phyloP scores from a whole-genome alignment of 2,888 invertebrate species.

The Mimumesa dahlbomi region DNA sequence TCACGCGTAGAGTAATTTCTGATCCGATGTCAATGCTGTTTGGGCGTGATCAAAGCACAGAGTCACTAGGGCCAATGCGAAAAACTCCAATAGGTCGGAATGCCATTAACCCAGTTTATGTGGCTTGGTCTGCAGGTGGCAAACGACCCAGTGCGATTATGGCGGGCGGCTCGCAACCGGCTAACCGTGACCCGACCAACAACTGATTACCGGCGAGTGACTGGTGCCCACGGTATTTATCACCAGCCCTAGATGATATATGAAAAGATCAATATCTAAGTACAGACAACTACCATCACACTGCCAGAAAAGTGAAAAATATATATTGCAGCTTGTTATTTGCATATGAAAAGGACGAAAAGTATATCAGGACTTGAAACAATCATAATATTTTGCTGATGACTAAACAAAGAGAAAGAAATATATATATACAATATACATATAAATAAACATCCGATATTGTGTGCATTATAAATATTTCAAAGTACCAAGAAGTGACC shows the following conservation, averaged over 20 bases:
- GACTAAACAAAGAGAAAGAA: slow-evolving; percentile 60
- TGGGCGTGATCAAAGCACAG: slow-evolving; percentile 80
- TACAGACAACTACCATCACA: slow-evolving; percentile 72
- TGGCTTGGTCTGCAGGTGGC: slow-evolving; percentile 81
- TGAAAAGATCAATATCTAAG: slow-evolving; percentile 71
- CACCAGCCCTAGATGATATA: slow-evolving; percentile 80
- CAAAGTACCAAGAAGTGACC: slow-evolving; percentile 58
- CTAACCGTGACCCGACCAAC: slow-evolving; percentile 78
- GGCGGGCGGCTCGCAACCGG: slow-evolving; percentile 78
- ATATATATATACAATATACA: slow-evolving; percentile 48
- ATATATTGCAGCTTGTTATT: slow-evolving; percentile 66
- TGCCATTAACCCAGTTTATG: slow-evolving; percentile 81
- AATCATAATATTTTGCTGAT: slow-evolving; percentile 64
- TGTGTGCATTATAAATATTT: slow-evolving; percentile 53
- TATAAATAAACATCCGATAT: slow-evolving; percentile 58
- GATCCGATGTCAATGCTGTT: slow-evolving; percentile 74
- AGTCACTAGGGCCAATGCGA: slow-evolving; percentile 78
- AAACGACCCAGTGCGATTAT: slow-evolving; percentile 78
- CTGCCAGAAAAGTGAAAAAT: slow-evolving; percentile 67
- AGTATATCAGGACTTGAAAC: slow-evolving; percentile 64
- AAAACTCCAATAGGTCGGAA: slow-evolving; percentile 76
- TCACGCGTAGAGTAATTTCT: slow-evolving; percentile 79
- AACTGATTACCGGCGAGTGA: slow-evolving; percentile 79
- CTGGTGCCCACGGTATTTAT: slow-evolving; percentile 81
- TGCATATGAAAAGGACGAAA: slow-evolving; percentile 65